Evolutionary conservation across 2,888 invertebrate species (phyloP).

Genomic region (Mythimna ferrago): DNA sequence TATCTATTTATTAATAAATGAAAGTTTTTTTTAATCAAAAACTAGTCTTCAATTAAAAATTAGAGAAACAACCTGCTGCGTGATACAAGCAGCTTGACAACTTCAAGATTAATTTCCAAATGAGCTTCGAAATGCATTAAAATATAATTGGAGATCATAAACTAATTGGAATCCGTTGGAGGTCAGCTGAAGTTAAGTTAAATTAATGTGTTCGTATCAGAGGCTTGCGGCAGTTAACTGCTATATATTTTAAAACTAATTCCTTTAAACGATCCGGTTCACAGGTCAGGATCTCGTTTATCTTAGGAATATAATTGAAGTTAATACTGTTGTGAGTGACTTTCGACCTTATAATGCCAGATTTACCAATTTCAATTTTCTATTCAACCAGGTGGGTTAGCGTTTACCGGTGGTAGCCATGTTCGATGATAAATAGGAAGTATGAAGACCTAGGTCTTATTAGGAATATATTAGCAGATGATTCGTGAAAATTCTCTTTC

Average conservation of each 20-base stretch:
- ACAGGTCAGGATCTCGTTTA: slow-evolving; percentile 22
- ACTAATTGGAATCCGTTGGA: slow-evolving; percentile 35
- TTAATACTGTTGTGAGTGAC: slow-evolving; percentile 6
- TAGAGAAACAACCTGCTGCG: slow-evolving; percentile 7
- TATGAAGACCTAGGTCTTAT: neutral
- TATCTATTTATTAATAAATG: neutral
- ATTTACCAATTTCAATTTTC: neutral
- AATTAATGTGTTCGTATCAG: slow-evolving; percentile 32
- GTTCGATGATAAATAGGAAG: neutral
- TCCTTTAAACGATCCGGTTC: slow-evolving; percentile 39
- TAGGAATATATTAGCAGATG: neutral
- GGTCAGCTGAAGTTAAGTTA: slow-evolving; percentile 47
- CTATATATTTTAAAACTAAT: slow-evolving; percentile 30
- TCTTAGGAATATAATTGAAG: slow-evolving; percentile 32
- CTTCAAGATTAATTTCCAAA: slow-evolving; percentile 19
- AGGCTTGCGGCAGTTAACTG: slow-evolving; percentile 10
- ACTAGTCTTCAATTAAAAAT: slow-evolving; percentile 10
- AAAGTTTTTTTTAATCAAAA: slow-evolving; percentile 13
- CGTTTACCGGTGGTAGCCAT: neutral
- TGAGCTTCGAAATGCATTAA: slow-evolving; percentile 37
- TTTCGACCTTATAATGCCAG: neutral
- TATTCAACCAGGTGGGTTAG: neutral
- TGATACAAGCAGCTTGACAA: neutral
- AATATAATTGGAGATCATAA: slow-evolving; percentile 38
- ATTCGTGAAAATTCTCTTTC: neutral